Evolutionary conservation across 2,797 vertebrate genomes (phyloP).

Genomic region (Rhincodon typus): DNA sequence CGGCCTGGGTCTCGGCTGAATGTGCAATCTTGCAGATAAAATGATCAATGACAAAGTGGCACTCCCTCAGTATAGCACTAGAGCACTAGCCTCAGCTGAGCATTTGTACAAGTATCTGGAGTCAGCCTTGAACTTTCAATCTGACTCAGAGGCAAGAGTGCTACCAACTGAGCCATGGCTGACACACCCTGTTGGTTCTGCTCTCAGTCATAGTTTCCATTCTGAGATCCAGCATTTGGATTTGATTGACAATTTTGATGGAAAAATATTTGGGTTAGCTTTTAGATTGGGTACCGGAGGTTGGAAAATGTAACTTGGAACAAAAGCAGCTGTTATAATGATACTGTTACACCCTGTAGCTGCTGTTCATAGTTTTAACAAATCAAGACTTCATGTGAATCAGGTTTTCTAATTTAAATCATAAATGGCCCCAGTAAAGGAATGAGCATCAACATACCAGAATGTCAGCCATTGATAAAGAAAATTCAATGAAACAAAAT

Average conservation of each 20-base stretch:
- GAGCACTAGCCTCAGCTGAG: no score
- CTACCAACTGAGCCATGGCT: background rate
- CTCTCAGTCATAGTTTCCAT: background rate
- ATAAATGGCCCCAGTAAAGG: background rate
- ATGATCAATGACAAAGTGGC: background rate
- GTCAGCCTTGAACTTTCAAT: no score
- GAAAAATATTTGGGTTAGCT: background rate
- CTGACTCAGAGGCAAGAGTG: background rate
- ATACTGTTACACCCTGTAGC: background rate
- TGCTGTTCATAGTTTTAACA: background rate
- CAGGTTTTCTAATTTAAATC: background rate
- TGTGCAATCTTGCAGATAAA: background rate
- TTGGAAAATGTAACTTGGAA: background rate
- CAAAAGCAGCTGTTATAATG: background rate
- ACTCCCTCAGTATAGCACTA: background rate
- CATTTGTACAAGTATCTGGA: no score
- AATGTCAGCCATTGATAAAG: background rate
- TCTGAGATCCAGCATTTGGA: background rate
- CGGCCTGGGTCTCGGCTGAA: background rate
- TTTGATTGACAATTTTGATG: background rate
- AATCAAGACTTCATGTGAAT: background rate
- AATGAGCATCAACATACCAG: background rate
- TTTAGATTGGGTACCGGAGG: background rate
- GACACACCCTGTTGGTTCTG: background rate
- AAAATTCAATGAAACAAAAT: background rate